A percentile compares a stretch with the other conserved stretches of the same genome.
phyloP scores from a whole-genome alignment of 2,797 vertebrate genomes.

The Xiphorhynchus erythropygius region DNA sequence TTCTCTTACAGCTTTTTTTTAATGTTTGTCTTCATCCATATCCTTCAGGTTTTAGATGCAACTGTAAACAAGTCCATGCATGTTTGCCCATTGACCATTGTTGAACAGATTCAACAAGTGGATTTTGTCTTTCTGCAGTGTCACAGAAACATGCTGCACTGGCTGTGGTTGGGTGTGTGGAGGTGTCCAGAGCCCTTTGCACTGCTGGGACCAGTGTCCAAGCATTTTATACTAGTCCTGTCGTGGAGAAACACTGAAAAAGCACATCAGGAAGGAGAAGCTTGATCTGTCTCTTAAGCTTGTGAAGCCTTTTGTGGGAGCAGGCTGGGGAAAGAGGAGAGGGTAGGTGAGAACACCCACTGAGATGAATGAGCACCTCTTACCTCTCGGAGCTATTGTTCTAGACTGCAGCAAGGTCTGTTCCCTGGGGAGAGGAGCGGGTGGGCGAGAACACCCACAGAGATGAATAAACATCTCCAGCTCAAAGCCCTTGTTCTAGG shows the following conservation, averaged over 20 bases:
- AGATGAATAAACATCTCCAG: conserved; percentile 44
- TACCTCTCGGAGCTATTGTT: conserved; percentile 11
- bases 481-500: neutral
- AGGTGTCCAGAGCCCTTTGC: neutral
- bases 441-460: conserved; percentile 27
- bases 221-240: neutral
- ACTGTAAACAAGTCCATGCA: rapidly evolving
- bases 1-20: neutral
- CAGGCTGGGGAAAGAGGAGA: neutral
- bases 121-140: neutral
- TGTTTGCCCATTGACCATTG: neutral
- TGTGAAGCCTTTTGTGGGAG: neutral
- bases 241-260: neutral
- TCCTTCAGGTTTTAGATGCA: neutral
- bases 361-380: conserved; percentile 50
- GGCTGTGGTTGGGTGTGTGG: neutral
- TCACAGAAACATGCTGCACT: rapidly evolving
- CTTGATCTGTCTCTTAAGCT: neutral
- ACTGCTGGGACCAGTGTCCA: neutral
- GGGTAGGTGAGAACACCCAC: conserved; percentile 53
- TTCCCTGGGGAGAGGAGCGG: conserved; percentile 7
- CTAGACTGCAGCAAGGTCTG: neutral
- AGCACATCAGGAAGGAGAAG: neutral
- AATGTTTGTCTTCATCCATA: rapidly evolving
- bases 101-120: neutral